Evolutionary conservation across 2,113 vertebrate genomes (phyloP).

Genomic region (Megaptera novaeangliae): DNA sequence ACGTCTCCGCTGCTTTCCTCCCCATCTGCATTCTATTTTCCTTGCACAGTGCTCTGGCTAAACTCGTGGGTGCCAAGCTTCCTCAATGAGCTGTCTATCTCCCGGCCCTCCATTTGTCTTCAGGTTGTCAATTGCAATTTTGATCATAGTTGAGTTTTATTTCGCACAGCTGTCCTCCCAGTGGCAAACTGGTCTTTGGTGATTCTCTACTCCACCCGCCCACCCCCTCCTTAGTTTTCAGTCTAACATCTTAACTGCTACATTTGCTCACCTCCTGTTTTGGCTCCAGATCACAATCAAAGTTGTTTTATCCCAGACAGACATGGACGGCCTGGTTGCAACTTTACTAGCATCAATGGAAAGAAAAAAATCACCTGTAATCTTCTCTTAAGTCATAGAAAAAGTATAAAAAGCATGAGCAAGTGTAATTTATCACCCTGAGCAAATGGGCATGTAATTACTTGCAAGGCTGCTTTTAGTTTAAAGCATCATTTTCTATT

Average conservation of each 20-base stretch:
- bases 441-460: slow-evolving; percentile 61
- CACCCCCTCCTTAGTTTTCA: not conserved
- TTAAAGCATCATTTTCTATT: slow-evolving; percentile 59
- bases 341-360: slow-evolving; percentile 15
- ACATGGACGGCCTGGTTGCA: not conserved
- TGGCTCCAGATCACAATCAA: slow-evolving; percentile 16
- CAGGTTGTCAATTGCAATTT: slow-evolving; percentile 60
- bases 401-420: slow-evolving; percentile 42
- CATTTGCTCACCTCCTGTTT: slow-evolving; percentile 59
- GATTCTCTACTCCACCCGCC: not conserved
- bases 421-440: slow-evolving; percentile 51
- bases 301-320: slow-evolving; percentile 40
- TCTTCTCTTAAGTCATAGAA: slow-evolving; percentile 54
- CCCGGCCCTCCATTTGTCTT: slow-evolving; percentile 50
- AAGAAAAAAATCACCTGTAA: slow-evolving; percentile 58
- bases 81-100: slow-evolving; percentile 59
- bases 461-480: slow-evolving; percentile 57
- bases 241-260: slow-evolving; percentile 41
- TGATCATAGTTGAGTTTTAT: slow-evolving; percentile 54
- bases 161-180: slow-evolving; percentile 20
- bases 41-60: not conserved
- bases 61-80: slow-evolving; percentile 41
- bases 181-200: slow-evolving; percentile 17
- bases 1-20: not conserved
- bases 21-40: slow-evolving; percentile 68